Conservation (phyloP, 2,113 vertebrate species). For the Ceyx melanurus region DNA sequence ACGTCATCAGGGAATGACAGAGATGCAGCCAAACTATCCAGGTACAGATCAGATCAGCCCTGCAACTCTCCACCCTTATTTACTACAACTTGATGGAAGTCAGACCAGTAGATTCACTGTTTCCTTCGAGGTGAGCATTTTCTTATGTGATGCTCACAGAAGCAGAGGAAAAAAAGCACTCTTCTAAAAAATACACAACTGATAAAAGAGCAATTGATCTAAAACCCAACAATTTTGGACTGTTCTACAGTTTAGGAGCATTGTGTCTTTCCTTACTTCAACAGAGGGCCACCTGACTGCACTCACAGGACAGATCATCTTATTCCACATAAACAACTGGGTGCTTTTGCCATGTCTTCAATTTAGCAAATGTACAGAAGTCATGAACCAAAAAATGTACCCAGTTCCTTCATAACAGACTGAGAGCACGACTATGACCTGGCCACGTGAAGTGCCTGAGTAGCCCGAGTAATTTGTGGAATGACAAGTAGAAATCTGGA, state of each 20-base stretch:
- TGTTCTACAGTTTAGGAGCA: fast-evolving
- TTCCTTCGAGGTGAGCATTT: neutral
- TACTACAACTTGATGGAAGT: neutral
- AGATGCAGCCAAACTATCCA: neutral
- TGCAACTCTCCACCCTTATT: neutral
- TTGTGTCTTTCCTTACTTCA: neutral
- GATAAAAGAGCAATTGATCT: neutral
- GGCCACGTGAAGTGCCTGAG: fast-evolving
- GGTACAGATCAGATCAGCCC: neutral
- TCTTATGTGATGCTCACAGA: neutral
- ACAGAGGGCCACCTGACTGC: neutral
- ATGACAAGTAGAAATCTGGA: neutral
- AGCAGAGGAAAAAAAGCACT: neutral
- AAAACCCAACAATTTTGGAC: neutral
- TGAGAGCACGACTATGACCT: neutral
- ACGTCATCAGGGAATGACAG: neutral
- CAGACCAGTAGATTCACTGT: neutral
- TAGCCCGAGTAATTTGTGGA: neutral
- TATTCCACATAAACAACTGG: neutral
- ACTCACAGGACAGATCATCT: neutral
- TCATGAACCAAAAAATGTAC: neutral
- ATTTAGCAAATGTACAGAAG: neutral
- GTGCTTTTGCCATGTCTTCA: neutral
- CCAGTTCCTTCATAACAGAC: neutral
- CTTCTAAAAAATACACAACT: neutral